These are phyloP conservation scores for Hydrozoanthus tunicans DNA, from an alignment of 64 coral and sea anemone species.

Conservation along the genomic window DNA sequence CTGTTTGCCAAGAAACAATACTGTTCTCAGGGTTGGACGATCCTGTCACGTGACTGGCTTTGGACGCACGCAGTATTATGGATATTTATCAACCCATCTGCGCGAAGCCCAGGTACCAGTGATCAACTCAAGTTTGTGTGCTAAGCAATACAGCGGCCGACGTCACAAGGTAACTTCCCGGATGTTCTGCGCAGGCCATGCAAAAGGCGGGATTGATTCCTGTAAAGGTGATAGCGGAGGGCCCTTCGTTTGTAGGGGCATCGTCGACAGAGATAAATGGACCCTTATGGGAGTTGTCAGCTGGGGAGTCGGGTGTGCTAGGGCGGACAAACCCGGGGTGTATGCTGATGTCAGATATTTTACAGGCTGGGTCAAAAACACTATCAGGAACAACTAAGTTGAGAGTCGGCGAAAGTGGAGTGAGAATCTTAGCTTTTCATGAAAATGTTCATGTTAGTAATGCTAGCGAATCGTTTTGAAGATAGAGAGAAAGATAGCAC, in stretches of 20 bases:
- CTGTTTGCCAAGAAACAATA: conserved; percentile 43
- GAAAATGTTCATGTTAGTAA: too few species aligned
- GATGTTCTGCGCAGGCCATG: conserved; percentile 91
- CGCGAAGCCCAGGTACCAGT: conserved; percentile 73
- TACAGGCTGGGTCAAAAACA: conserved; percentile 67
- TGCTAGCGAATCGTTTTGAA: too few species aligned
- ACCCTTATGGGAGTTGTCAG: conserved; percentile 77
- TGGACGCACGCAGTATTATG: conserved; percentile 23
- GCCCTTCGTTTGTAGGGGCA: conserved; percentile 74
- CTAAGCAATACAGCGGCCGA: conserved; percentile 18
- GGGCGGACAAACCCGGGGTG: conserved; percentile 70
- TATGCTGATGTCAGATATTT: conserved; percentile 86
- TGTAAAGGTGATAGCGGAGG: conserved; percentile 99
- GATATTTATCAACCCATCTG: conserved; percentile 51
- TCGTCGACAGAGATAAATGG: conserved; percentile 1
- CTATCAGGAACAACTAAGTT: conserved; percentile 8
- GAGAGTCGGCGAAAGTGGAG: too few species aligned
- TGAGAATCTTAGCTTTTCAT: too few species aligned
- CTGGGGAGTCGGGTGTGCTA: conserved; percentile 93
- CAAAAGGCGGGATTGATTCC: conserved; percentile 78
- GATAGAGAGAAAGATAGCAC: too few species aligned
- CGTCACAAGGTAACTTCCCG: conserved; percentile 60
- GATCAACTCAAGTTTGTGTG: conserved; percentile 40
- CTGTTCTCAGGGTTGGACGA: conserved; percentile 15
- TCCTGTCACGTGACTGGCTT: conserved; percentile 60